These are phyloP conservation scores for Pluvianellus socialis DNA, from an alignment of 2,113 vertebrate species.

Conservation along the genomic window DNA sequence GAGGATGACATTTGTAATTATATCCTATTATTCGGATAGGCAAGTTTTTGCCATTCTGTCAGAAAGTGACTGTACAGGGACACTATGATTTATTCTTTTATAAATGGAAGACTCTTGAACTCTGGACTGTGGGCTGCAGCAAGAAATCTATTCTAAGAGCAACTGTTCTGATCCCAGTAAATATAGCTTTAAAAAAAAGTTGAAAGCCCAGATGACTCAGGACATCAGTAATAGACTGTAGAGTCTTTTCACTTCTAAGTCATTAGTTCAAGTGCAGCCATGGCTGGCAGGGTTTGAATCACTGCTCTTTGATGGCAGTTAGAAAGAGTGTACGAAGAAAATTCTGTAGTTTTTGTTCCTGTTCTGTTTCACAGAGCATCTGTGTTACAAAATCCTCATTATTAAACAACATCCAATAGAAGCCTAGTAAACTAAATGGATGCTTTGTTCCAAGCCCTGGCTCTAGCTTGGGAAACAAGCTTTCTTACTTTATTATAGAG, in stretches of 20 bases:
- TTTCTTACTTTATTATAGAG: background rate
- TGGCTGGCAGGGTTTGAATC: conserved; percentile 50
- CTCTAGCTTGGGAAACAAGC: background rate
- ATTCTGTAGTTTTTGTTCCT: conserved; percentile 20
- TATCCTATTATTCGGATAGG: background rate
- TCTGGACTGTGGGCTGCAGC: background rate
- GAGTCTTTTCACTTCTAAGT: conserved; percentile 40
- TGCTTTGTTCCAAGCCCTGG: background rate
- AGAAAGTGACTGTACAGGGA: background rate
- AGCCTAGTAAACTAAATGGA: background rate
- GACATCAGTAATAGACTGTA: conserved; percentile 14
- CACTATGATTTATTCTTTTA: background rate
- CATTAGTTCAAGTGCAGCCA: conserved; percentile 50
- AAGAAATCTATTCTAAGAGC: conserved; percentile 44
- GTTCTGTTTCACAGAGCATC: background rate
- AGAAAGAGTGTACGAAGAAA: background rate
- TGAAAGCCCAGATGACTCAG: conserved; percentile 49
- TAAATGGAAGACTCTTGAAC: conserved; percentile 6
- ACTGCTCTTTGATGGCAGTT: background rate
- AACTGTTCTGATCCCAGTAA: conserved; percentile 41
- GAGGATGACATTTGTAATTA: background rate
- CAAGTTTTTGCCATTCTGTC: background rate
- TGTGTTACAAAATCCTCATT: conserved; percentile 16
- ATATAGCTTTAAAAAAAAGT: conserved; percentile 26
- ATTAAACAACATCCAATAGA: background rate